phyloP scores from a whole-genome alignment of 1,140 invertebrate genomes.

The Proctacanthus coquilletti region DNA sequence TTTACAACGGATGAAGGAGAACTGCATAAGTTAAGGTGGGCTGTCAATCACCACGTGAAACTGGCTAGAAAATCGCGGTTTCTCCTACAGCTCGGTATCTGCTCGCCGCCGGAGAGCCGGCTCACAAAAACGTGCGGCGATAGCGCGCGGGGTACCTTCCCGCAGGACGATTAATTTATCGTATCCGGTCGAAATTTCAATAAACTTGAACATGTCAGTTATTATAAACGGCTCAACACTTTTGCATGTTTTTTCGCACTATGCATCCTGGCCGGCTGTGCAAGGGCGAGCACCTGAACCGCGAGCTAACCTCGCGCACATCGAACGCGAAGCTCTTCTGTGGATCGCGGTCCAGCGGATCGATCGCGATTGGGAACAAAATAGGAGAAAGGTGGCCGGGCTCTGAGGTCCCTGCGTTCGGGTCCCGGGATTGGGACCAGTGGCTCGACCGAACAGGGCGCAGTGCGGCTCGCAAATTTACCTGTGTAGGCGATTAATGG shows the following conservation, averaged over 20 bases:
- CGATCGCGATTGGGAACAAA: neutral
- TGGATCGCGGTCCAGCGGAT: neutral
- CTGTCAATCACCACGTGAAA: too few species aligned
- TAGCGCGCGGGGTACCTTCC: too few species aligned
- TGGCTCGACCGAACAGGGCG: neutral
- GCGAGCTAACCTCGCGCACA: neutral
- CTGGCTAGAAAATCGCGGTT: too few species aligned
- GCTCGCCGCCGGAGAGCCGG: too few species aligned
- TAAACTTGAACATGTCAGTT: neutral
- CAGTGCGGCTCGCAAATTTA: neutral
- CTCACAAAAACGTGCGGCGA: too few species aligned
- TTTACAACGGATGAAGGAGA: too few species aligned
- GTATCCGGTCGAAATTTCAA: conserved; percentile 1
- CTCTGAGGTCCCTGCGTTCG: neutral
- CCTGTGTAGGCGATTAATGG: conserved; percentile 1
- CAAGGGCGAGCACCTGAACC: neutral
- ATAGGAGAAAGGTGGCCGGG: neutral
- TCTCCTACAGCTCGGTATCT: too few species aligned
- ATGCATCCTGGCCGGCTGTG: too few species aligned
- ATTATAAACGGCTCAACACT: conserved; percentile 1
- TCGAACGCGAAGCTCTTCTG: neutral
- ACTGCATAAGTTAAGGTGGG: too few species aligned
- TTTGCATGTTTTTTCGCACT: neutral
- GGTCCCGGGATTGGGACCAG: neutral
- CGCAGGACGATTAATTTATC: neutral